Evolutionary conservation across 2,797 vertebrate genomes (phyloP).

Genomic region (Platalea minor): DNA sequence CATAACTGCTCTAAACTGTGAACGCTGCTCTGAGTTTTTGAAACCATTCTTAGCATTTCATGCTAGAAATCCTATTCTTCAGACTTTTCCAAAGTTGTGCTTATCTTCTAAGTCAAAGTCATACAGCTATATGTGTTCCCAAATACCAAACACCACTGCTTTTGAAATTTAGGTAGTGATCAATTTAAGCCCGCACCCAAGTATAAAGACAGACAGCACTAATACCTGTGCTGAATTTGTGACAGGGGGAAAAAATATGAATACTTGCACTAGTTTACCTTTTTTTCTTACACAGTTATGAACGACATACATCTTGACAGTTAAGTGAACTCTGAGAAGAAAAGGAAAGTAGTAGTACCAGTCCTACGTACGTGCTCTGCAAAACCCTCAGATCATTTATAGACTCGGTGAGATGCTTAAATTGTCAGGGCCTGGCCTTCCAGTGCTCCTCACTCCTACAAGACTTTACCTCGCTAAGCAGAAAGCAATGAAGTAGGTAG

Average conservation of each 20-base stretch:
- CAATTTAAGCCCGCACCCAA: background rate
- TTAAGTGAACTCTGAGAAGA: background rate
- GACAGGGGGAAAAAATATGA: background rate
- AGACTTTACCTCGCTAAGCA: background rate
- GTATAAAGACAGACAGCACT: background rate
- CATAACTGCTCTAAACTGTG: background rate
- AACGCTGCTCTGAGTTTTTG: background rate
- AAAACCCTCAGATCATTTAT: background rate
- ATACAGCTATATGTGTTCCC: background rate
- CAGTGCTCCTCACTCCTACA: background rate
- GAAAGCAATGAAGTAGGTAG: background rate
- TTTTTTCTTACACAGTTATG: background rate
- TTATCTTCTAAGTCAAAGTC: background rate
- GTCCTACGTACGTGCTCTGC: background rate
- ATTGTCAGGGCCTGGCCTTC: background rate
- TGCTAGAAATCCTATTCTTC: background rate
- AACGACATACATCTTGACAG: background rate
- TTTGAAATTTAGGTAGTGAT: background rate
- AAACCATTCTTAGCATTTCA: background rate
- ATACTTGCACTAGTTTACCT: background rate
- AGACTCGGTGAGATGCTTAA: background rate
- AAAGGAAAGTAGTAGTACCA: background rate
- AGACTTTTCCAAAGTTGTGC: background rate
- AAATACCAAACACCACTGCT: background rate
- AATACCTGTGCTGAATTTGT: background rate